Evolutionary conservation across 2,888 invertebrate genomes (phyloP).

Genomic region (Magallana nippona): DNA sequence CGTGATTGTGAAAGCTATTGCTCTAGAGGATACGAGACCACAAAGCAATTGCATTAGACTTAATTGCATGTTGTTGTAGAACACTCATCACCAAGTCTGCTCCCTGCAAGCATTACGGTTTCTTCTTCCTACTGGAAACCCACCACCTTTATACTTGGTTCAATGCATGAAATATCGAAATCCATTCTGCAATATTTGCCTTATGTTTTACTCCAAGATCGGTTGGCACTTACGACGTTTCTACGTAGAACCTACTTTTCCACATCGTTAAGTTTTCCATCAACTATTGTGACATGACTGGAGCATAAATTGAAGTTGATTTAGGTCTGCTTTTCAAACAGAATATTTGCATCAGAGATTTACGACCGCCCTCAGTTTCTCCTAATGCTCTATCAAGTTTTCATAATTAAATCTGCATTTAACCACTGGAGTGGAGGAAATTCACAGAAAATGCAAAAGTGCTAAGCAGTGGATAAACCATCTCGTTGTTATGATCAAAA

Average conservation of each 20-base stretch:
- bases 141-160: not conserved
- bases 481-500: conserved; percentile 6
- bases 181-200: not conserved
- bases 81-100: not conserved
- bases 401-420: conserved; percentile 21
- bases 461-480: conserved; percentile 3
- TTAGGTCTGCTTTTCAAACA: not conserved
- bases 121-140: not conserved
- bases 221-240: not conserved
- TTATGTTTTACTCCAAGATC: not conserved
- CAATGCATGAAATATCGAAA: not conserved
- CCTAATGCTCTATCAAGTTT: conserved; percentile 7
- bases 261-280: not conserved
- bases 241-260: not conserved
- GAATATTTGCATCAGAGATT: conserved; percentile 17
- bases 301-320: not conserved
- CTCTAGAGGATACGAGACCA: conserved; percentile 9
- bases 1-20: not conserved
- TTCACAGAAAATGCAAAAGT: conserved; percentile 18
- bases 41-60: conserved; percentile 30
- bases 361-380: conserved; percentile 24
- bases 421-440: not conserved
- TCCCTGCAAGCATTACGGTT: not conserved
- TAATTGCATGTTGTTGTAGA: conserved; percentile 30
- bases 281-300: not conserved